Base-by-base conservation (phyloP, 1,140 invertebrate genomes). In the Nasonia giraulti region DNA sequence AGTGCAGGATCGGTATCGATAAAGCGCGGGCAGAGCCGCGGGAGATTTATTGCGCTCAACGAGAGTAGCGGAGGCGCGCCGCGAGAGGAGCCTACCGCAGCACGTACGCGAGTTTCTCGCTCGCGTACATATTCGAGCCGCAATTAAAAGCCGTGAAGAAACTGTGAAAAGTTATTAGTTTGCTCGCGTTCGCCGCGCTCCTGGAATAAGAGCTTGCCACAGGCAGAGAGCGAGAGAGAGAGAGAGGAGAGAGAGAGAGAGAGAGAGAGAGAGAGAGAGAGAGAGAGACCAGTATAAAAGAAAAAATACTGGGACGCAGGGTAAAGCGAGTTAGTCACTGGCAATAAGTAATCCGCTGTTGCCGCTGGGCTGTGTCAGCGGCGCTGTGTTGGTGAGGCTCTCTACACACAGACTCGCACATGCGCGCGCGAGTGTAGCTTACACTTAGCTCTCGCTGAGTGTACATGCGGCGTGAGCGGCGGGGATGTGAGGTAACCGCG, bases 401-500 rank as follows among this genome's bases (percentile, higher is more conserved):
- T 71, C 17, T 40, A 6, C 33, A 37, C 40, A 8, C 40, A 8
- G 10, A 44, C 40, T 44, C 6, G 8, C 40, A 44, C 40, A 44
- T 7, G 2, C 11, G 62, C 31, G 44, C 6, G 62, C 40, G 40
- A 17, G 55, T 69, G 8, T 44, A 23, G 76, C 55, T 62, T 62
- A 62, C 55, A n/a, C 55, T 50, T 3, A 20, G 71, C n/a, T 75
- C 20, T 37, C 66, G 40, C 3, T 6, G 33, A 5, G n/a, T 55
- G 14, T 71, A 44, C 87, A 88, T 83, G 86, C 77, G 83, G 73
- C 87, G 89, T 82, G 89, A 90, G 89, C 90, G 89, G 88, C 78
- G 86, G 89, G 90, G 90, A 92, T 90, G 91, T 93, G 91, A 92
- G 91, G 92, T 93, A 93, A 93, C 92, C 89, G 87, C n/a, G n/a